Percentiles rank a stretch among this genome's conserved stretches.
Evolutionary conservation across 1,140 invertebrate genomes (phyloP).

Genomic region (Cotesia typhae): DNA sequence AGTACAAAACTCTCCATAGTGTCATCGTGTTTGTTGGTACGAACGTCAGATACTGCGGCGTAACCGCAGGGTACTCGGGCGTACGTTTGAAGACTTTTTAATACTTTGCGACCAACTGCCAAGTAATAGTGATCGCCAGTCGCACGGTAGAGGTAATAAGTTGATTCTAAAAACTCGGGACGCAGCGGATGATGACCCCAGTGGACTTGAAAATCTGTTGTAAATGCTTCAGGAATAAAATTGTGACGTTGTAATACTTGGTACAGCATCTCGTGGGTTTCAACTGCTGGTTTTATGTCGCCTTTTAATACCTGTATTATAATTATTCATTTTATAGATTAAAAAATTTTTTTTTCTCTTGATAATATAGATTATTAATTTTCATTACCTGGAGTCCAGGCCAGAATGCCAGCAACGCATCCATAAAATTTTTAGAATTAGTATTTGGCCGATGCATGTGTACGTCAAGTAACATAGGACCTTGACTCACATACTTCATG

Average conservation of each 20-base stretch:
- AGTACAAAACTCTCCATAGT: constrained; percentile 98
- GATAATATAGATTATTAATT: constrained; percentile 19
- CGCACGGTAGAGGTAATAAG: constrained; percentile 95
- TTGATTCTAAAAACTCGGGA: constrained; percentile 98
- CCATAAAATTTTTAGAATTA: constrained; percentile 97
- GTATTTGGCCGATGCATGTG: constrained; percentile 97
- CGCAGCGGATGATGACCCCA: constrained; percentile 97
- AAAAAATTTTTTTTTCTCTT: not conserved
- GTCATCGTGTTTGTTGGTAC: constrained; percentile 88
- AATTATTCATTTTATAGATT: not conserved
- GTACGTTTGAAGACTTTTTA: constrained; percentile 91
- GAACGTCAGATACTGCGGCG: constrained; percentile 95
- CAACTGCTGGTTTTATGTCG: constrained; percentile 94
- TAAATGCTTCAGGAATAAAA: constrained; percentile 98
- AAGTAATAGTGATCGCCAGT: constrained; percentile 96
- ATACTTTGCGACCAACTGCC: constrained; percentile 88
- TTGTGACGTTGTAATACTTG: constrained; percentile 97
- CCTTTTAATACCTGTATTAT: constrained; percentile 80
- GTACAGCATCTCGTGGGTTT: constrained; percentile 97
- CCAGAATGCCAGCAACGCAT: constrained; percentile 97
- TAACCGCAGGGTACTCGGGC: constrained; percentile 95
- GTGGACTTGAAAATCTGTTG: constrained; percentile 94
- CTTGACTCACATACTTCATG: constrained; percentile 97
- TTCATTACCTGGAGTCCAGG: constrained; percentile 87
- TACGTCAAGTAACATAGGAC: constrained; percentile 95